Evolutionary conservation across 2,888 invertebrate species (phyloP), one percentile per base, ranked within the genome.

Genomic region (Nycteola revayana): DNA sequence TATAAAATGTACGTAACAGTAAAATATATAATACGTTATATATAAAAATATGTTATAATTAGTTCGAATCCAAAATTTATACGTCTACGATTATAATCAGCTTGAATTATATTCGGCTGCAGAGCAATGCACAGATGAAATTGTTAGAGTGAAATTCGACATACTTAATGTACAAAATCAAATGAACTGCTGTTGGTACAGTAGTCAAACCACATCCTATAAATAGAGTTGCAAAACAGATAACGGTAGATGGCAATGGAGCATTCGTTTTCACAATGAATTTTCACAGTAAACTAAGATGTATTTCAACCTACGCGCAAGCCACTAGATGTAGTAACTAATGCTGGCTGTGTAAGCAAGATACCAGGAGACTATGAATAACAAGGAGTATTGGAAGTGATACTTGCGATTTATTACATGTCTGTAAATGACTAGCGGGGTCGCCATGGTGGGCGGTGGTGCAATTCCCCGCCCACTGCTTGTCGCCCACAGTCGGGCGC

Each of bases 391-490:
- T 43, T 62, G 58, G 39, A 46, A 18, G 25, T 22, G 21, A 26
- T 21, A 28, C 22, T 21, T 27, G 38, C 32, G 32, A 40, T 45
- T 32, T 51, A 18, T 33, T 32, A 21, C 39, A 30, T 32, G 17
- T 29, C 28, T 10, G 11, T 31, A 18, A 25, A 24, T 21, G 36
- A 18, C 9, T 31, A 24, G 31, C 42, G 32, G 32, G 35, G 22
- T 36, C n/a, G 9, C 9, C 18, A 34, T 28, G 38, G 76, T 73
- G 67, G 69, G 71, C 59, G 66, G 42, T 39, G 50, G 58, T 51
- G 55, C 55, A 59, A 62, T 63, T 59, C 62, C 45, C 56, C 58
- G 54, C 75, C 76, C 60, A 76, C 75, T 2, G 46, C 36, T 39
- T 44, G 39, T 48, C 65, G 65, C 68, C 71, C 61, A 71, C 68